Conservation (phyloP, 2,797 vertebrate genomes). For the Acridotheres tristis region DNA sequence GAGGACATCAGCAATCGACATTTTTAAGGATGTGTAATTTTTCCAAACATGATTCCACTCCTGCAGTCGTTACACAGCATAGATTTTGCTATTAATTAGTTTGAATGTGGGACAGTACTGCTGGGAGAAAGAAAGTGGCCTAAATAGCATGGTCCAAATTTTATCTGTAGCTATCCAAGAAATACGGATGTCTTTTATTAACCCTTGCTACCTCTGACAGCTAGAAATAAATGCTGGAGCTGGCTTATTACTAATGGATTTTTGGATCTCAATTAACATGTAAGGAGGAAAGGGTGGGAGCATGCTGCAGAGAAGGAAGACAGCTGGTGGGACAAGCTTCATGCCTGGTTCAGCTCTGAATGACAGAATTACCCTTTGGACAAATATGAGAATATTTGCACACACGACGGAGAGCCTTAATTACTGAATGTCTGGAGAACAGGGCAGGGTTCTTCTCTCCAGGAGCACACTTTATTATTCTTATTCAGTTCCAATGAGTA, state of each 20-base stretch:
- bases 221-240: neutral
- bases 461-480: neutral
- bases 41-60: neutral
- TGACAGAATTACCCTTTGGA: neutral
- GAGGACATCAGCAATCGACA: neutral
- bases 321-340: neutral
- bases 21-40: slow-evolving; percentile 15
- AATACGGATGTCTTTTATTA: slow-evolving; percentile 29
- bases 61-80: slow-evolving; percentile 13
- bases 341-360: neutral
- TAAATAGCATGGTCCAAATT: slow-evolving; percentile 53
- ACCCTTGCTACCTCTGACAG: slow-evolving; percentile 24
- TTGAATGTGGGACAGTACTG: slow-evolving; percentile 68
- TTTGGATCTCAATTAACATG: neutral
- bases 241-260: neutral
- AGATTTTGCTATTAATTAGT: slow-evolving; percentile 60
- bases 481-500: neutral
- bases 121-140: slow-evolving; percentile 60
- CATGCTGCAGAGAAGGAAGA: neutral
- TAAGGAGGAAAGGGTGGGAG: neutral
- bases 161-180: slow-evolving; percentile 26
- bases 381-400: neutral
- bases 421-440: neutral
- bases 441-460: neutral
- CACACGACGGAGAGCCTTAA: accelerated